Evolutionary conservation across 2,888 invertebrate genomes (phyloP).

Genomic region (Himalopsyche japonica): DNA sequence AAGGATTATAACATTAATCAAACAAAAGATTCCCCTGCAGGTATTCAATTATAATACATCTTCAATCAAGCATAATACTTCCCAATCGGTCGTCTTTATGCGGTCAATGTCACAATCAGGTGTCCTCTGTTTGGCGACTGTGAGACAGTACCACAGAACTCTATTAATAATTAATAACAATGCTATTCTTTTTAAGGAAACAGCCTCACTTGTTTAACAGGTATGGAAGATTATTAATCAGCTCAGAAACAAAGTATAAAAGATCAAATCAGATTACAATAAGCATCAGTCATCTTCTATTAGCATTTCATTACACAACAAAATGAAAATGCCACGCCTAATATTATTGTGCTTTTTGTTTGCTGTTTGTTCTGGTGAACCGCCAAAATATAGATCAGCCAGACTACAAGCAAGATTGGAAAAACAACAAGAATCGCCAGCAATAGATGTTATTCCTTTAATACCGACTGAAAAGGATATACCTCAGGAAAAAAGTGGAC

Average conservation of each 20-base stretch:
- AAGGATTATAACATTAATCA: background rate
- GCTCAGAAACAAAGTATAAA: background rate
- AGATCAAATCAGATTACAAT: background rate
- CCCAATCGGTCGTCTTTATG: background rate
- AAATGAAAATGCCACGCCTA: slow-evolving; percentile 28
- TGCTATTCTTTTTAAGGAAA: background rate
- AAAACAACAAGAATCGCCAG: slow-evolving; percentile 2
- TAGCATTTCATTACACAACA: background rate
- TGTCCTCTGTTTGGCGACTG: background rate
- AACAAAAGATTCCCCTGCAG: background rate
- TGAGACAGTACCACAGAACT: no score
- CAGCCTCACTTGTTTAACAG: background rate
- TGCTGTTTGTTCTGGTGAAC: slow-evolving; percentile 13
- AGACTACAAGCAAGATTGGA: slow-evolving; percentile 6
- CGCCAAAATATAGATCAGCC: slow-evolving; percentile 20
- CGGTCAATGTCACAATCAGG: background rate
- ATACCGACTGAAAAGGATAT: background rate
- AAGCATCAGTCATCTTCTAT: slow-evolving; percentile 10
- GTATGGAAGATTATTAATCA: background rate
- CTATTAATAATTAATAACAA: background rate
- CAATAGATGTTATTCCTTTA: slow-evolving; percentile 15
- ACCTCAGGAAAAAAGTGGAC: background rate
- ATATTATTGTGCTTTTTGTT: slow-evolving; percentile 8
- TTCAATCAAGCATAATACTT: background rate
- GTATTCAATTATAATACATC: background rate